Conservation (phyloP, 30 jellyfish, hydroid and myxozoan species). For the Cassiopea xamachana region DNA sequence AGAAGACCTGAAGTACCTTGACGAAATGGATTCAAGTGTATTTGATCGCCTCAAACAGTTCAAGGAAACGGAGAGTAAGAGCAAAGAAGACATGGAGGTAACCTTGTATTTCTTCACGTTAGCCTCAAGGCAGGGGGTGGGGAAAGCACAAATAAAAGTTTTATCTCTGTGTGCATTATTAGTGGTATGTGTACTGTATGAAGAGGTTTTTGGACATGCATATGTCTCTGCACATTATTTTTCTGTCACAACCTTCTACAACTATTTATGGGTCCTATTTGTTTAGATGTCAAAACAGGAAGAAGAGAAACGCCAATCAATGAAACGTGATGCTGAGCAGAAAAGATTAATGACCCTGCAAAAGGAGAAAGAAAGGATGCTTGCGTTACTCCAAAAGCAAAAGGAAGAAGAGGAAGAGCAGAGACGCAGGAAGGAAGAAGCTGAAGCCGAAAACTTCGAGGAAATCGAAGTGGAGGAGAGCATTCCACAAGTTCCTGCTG, state of each 20-base stretch:
- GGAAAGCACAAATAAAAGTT: too few species aligned
- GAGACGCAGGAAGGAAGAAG: constrained; percentile 58
- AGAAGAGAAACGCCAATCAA: constrained; percentile 55
- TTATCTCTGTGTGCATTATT: too few species aligned
- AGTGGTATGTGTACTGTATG: too few species aligned
- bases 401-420: constrained; percentile 65
- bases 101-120: too few species aligned
- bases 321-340: constrained; percentile 66
- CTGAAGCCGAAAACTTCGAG: constrained; percentile 60
- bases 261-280: too few species aligned
- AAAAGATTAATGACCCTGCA: constrained; percentile 50
- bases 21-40: constrained; percentile 72
- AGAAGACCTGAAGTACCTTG: constrained; percentile 59
- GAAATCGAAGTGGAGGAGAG: constrained; percentile 38
- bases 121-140: too few species aligned
- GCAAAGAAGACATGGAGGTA: constrained; percentile 66
- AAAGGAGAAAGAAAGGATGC: constrained; percentile 68
- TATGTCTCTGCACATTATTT: too few species aligned
- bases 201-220: too few species aligned
- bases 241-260: too few species aligned
- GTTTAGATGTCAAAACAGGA: constrained; percentile 52
- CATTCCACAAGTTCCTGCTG: constrained; percentile 45
- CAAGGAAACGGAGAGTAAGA: constrained; percentile 55
- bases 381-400: constrained; percentile 48
- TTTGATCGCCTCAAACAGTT: constrained; percentile 55